Evolutionary conservation across 2,888 invertebrate species (phyloP).

Genomic region (Lasioglossum leucozonium): DNA sequence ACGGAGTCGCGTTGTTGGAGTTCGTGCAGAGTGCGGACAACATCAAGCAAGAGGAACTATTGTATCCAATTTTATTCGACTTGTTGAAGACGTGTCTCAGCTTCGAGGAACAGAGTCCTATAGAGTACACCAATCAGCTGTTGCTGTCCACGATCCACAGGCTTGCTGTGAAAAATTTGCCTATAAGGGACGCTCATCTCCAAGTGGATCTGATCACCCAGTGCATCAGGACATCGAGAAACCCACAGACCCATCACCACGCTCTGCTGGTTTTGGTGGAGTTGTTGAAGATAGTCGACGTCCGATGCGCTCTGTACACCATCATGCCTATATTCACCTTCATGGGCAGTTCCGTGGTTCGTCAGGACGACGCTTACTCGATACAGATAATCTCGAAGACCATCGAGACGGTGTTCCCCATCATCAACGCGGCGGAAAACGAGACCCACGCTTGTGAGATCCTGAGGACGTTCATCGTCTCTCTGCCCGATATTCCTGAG

Average conservation of each 20-base stretch:
- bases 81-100: conserved; percentile 91
- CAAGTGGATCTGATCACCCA: conserved; percentile 93
- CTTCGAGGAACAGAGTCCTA: conserved; percentile 92
- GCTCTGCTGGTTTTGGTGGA: conserved; percentile 93
- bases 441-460: conserved; percentile 87
- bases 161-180: conserved; percentile 69
- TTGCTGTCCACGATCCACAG: conserved; percentile 91
- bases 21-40: conserved; percentile 94
- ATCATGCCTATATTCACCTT: conserved; percentile 99
- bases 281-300: conserved; percentile 78
- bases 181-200: conserved; percentile 85
- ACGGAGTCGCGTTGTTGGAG: conserved; percentile 92
- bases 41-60: conserved; percentile 87
- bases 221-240: conserved; percentile 95
- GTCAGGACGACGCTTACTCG: conserved; percentile 97
- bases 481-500: conserved; percentile 95
- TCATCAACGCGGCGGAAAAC: conserved; percentile 86
- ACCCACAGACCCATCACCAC: conserved; percentile 98
- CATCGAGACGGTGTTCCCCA: conserved; percentile 95
- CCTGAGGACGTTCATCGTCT: conserved; percentile 95
- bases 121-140: conserved; percentile 96
- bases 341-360: conserved; percentile 96
- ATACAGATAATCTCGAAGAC: conserved; percentile 96
- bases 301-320: conserved; percentile 88
- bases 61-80: conserved; percentile 92